Evolutionary conservation across 92 coral and sea anemone species (phyloP).

Genomic region (Heliopora coerulea): DNA sequence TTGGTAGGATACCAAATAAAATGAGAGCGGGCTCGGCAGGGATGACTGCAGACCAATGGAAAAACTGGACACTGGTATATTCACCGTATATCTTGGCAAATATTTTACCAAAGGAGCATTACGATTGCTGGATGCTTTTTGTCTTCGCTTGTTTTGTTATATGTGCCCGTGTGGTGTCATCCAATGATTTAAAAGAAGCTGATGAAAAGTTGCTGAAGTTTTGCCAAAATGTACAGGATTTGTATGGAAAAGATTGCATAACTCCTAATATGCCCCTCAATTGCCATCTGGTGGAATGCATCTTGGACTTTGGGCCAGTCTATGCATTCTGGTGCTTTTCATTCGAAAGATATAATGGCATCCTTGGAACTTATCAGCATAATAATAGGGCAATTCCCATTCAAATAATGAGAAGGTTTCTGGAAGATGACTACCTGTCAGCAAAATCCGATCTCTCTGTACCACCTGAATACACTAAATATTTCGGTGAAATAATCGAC

Average conservation of each 20-base stretch:
- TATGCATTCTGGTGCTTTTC: constrained; percentile 46
- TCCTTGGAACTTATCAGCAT: constrained; percentile 44
- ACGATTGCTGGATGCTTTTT: too few relatives aligned
- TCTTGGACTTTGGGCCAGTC: constrained; percentile 58
- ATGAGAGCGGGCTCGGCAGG: too few relatives aligned
- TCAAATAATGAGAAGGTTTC: neutral
- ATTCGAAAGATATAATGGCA: constrained; percentile 52
- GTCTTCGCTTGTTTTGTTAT: too few relatives aligned
- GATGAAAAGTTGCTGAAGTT: too few relatives aligned
- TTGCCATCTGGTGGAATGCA: constrained; percentile 49
- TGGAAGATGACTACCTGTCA: neutral
- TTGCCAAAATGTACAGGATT: too few relatives aligned
- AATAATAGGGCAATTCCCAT: constrained; percentile 33
- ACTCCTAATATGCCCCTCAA: constrained; percentile 63
- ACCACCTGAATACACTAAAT: neutral
- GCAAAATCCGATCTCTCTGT: neutral
- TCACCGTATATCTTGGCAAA: too few relatives aligned
- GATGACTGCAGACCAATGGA: too few relatives aligned
- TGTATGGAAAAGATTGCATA: constrained; percentile 49
- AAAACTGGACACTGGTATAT: too few relatives aligned
- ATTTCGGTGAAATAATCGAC: neutral
- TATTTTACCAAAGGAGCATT: too few relatives aligned
- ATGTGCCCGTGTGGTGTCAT: too few relatives aligned
- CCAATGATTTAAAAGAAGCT: too few relatives aligned
- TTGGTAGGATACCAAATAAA: too few relatives aligned